These are phyloP conservation scores for Cistogaster globosa DNA, from an alignment of 2,888 invertebrate species.

Conservation along the genomic window DNA sequence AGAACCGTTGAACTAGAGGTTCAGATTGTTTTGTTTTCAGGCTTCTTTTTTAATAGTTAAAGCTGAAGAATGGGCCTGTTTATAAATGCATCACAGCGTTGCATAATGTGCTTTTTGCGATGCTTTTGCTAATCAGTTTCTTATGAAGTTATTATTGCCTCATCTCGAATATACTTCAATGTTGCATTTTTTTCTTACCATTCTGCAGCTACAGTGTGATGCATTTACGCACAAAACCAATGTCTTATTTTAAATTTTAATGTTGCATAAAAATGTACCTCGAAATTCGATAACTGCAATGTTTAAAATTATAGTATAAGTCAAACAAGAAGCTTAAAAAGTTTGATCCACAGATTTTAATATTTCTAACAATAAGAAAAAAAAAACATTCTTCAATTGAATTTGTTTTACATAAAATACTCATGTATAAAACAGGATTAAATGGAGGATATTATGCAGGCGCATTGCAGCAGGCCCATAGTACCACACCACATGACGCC, in stretches of 20 bases:
- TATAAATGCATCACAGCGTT: no score
- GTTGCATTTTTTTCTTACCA: no score
- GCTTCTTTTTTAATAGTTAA: no score
- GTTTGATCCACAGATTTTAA: conserved; percentile 65
- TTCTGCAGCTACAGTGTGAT: no score
- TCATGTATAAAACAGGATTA: conserved; percentile 85
- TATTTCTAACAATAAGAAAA: conserved; percentile 83
- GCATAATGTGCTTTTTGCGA: no score
- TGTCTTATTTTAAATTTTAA: neutral
- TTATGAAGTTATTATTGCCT: no score
- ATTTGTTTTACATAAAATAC: conserved; percentile 72
- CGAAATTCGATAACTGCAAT: conserved; percentile 14
- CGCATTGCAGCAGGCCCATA: conserved; percentile 93
- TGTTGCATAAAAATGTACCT: conserved; percentile 59
- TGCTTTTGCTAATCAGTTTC: no score
- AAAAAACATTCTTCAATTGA: conserved; percentile 76
- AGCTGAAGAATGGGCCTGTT: no score
- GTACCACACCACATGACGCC: conserved; percentile 92
- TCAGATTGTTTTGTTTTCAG: neutral
- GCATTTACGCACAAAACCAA: no score
- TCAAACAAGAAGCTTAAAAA: neutral
- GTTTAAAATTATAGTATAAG: conserved; percentile 8
- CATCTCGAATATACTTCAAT: no score
- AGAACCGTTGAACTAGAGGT: no score
- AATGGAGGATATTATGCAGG: conserved; percentile 89